Percentiles rank a stretch among this genome's conserved stretches.
These are phyloP conservation scores for Phrynosoma platyrhinos DNA, from an alignment of 2,113 vertebrate genomes.

Conservation along the genomic window DNA sequence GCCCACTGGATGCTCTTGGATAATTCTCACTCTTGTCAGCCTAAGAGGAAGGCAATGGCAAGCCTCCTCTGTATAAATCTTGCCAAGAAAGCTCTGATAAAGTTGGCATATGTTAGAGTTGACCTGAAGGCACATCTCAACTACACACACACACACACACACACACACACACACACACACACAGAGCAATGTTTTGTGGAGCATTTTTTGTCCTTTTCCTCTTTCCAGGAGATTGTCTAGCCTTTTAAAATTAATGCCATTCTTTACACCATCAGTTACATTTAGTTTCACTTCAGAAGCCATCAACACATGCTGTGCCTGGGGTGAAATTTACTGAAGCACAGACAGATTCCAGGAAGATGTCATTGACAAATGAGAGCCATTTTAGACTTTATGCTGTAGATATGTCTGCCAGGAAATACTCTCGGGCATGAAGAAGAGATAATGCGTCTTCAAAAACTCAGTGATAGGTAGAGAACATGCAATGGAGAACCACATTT, in stretches of 20 bases:
- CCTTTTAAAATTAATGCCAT: constrained; percentile 34
- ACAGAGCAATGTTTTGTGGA: not conserved
- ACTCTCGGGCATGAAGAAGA: not conserved
- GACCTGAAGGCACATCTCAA: too few relatives aligned
- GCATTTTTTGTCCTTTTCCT: not conserved
- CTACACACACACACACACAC: not conserved
- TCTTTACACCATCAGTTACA: not conserved
- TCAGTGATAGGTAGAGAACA: not conserved
- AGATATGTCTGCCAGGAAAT: not conserved
- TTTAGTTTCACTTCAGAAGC: constrained; percentile 29
- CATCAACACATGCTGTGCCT: constrained; percentile 5
- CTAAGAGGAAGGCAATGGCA: too few relatives aligned
- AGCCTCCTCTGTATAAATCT: too few relatives aligned
- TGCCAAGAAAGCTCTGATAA: too few relatives aligned
- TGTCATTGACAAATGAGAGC: not conserved
- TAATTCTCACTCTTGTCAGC: too few relatives aligned
- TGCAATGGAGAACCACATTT: not conserved
- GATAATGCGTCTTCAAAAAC: not conserved
- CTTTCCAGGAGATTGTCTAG: not conserved
- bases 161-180: not conserved
- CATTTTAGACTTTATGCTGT: not conserved
- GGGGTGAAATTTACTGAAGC: constrained; percentile 12
- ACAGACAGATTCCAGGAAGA: not conserved
- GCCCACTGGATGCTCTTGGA: too few relatives aligned
- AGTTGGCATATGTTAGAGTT: too few relatives aligned